These are phyloP conservation scores for Drosophila pachea DNA, from an alignment of 1,140 invertebrate genomes.

Conservation along the genomic window DNA sequence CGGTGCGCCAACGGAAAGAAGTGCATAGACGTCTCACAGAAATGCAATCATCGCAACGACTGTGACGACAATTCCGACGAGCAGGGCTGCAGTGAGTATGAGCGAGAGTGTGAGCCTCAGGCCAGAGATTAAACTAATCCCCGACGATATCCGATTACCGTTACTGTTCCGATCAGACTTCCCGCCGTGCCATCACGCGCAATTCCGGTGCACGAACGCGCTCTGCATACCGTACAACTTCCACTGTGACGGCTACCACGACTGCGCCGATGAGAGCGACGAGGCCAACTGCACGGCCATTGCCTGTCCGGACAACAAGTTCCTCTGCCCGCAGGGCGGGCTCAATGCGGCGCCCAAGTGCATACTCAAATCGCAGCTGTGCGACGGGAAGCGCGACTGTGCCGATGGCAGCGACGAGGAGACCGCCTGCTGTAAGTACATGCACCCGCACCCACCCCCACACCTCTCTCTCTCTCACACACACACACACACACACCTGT, in stretches of 20 bases:
- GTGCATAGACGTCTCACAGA: slow-evolving; percentile 89
- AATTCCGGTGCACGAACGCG: slow-evolving; percentile 96
- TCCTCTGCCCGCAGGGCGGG: slow-evolving; percentile 90
- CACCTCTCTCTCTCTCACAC: slow-evolving; percentile 16
- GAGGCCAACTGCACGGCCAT: slow-evolving; percentile 94
- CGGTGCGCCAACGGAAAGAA: slow-evolving; percentile 89
- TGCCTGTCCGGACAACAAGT: slow-evolving; percentile 94
- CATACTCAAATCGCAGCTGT: slow-evolving; percentile 91
- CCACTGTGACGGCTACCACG: slow-evolving; percentile 90
- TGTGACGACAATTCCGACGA: slow-evolving; percentile 95
- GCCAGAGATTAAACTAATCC: not conserved
- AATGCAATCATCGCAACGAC: slow-evolving; percentile 94
- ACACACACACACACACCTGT: slow-evolving; percentile 35
- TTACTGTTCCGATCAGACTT: slow-evolving; percentile 84
- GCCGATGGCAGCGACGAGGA: slow-evolving; percentile 94
- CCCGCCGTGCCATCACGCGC: slow-evolving; percentile 91
- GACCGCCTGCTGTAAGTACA: slow-evolving; percentile 91
- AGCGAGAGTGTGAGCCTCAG: not conserved
- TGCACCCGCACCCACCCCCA: not conserved
- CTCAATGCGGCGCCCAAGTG: slow-evolving; percentile 87
- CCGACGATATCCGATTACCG: no score
- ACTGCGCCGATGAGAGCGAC: slow-evolving; percentile 92
- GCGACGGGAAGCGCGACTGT: slow-evolving; percentile 94
- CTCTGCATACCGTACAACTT: slow-evolving; percentile 93
- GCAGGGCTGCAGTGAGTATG: slow-evolving; percentile 87